Base-by-base conservation (phyloP, 2,113 vertebrate species). In the Datnioides undecimradiatus region DNA sequence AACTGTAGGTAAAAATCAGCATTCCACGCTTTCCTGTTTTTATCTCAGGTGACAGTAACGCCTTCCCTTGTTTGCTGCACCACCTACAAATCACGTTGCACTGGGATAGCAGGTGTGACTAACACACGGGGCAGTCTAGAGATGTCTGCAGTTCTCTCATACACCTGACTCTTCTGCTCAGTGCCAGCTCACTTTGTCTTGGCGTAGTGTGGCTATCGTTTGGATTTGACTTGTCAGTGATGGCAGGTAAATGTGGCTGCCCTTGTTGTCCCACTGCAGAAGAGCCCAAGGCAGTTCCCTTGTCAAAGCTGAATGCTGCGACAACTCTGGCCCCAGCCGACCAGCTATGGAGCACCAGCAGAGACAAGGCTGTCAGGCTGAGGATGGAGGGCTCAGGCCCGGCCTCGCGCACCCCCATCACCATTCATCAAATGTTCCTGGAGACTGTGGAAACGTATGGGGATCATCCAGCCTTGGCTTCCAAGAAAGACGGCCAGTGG, bases 341-440 rank as follows among this genome's bases (percentile, higher is more conserved):
- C 9, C 51, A 79, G 16, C 87, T 94, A 17, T 96, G 94, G 94
- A 91, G 82, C 67, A 40, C 25, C 23, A 21, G 38, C 34, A 90
- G 85, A 49, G 84, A 95, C 52, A 13, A 83, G 54, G 83, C 91
- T 0, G 95, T 96, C 29, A 82, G 41, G 73, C 91, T 96, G 88
- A 92, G 94, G 76, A 92, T 94, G 85, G 87, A 89, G 46, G 43
- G 51, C 4, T 87, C 91, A 0, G 95, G 93, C 0, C 74, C 67
- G 0, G 92, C 91, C 4, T 93, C 94, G 0, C 73, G 88, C 55
- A 70, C 89, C 7, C 94, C 95, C 3, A n/a, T 93, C 46, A 96
- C 95, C 0, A 27, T 94, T 76, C 90, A 94, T 40, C 94, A 95
- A 84, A 74, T 95, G 92, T 95, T 96, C 57, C 78, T 88, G 84